Conservation (phyloP, 2,888 invertebrate genomes). For the Eupithecia abbreviata region DNA sequence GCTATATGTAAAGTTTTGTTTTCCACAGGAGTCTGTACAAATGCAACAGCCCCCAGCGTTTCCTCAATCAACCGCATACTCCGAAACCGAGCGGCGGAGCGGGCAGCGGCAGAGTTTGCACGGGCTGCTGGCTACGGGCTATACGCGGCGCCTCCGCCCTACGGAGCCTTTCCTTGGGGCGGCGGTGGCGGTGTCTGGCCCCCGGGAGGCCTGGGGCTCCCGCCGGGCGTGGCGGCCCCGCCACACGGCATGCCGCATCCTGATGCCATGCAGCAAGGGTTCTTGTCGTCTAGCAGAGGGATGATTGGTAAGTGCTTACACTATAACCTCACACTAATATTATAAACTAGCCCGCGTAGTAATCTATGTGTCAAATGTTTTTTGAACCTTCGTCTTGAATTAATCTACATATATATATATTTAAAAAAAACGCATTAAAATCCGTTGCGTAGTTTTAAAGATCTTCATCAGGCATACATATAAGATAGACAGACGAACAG, state of each 20-base stretch:
- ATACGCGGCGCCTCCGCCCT: constrained; percentile 90
- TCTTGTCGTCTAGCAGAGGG: constrained; percentile 68
- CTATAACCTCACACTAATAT: not conserved
- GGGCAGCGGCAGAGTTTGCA: constrained; percentile 98
- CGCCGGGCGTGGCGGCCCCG: constrained; percentile 77
- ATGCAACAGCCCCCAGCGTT: constrained; percentile 97
- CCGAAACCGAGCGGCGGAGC: constrained; percentile 96
- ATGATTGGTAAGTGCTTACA: constrained; percentile 63
- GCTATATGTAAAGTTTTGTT: constrained; percentile 42
- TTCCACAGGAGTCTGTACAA: constrained; percentile 94
- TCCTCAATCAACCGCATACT: constrained; percentile 98
- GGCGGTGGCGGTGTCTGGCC: constrained; percentile 81
- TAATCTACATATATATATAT: too few species aligned
- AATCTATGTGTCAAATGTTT: too few species aligned
- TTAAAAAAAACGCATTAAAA: too few species aligned
- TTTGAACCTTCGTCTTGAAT: too few species aligned
- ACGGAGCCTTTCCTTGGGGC: constrained; percentile 85
- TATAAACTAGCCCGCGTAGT: too few species aligned
- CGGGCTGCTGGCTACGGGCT: constrained; percentile 95
- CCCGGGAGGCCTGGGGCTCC: constrained; percentile 82
- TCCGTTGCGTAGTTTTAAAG: too few species aligned
- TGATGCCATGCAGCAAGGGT: constrained; percentile 78
- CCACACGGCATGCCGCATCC: constrained; percentile 76
- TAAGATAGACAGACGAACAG: too few species aligned
- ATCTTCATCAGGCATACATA: too few species aligned